Evolutionary conservation across 2,888 invertebrate genomes (phyloP).

Genomic region (Ophioninae sp.): DNA sequence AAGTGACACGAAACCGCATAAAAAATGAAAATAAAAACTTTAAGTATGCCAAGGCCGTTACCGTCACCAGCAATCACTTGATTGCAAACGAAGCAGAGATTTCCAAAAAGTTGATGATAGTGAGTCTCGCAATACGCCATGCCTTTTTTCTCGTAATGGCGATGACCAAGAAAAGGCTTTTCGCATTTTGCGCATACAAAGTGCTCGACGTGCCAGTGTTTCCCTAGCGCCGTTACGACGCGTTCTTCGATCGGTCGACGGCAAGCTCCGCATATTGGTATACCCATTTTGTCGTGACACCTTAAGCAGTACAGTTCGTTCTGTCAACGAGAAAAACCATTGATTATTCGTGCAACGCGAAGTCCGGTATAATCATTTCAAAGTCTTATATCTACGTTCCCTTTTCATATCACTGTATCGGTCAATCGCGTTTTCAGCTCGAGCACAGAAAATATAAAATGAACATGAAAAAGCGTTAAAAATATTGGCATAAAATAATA

Average conservation of each 20-base stretch:
- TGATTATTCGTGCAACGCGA: not conserved
- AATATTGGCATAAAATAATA: not conserved
- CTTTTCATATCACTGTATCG: not conserved
- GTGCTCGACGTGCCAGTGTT: conserved; percentile 99
- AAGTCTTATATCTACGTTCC: not conserved
- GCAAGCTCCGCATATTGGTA: conserved; percentile 99
- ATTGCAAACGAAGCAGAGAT: conserved; percentile 99
- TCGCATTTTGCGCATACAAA: conserved; percentile 99
- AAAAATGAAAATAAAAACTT: conserved; percentile 68
- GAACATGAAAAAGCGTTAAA: no score
- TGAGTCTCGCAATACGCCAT: conserved; percentile 99
- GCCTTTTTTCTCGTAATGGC: conserved; percentile 99
- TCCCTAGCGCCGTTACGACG: conserved; percentile 98
- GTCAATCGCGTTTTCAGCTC: not conserved
- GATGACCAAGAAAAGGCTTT: conserved; percentile 99
- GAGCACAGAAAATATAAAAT: no score
- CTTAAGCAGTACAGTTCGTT: conserved; percentile 98
- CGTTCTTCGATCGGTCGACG: conserved; percentile 99
- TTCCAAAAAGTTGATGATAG: conserved; percentile 99
- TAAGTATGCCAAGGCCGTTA: conserved; percentile 81
- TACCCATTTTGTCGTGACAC: conserved; percentile 99
- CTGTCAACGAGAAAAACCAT: conserved; percentile 80
- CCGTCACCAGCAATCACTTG: conserved; percentile 99
- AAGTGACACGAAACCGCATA: conserved; percentile 76
- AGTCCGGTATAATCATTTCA: not conserved